Conservation (phyloP, 2,888 invertebrate genomes). For the Chelonus formosanus region DNA sequence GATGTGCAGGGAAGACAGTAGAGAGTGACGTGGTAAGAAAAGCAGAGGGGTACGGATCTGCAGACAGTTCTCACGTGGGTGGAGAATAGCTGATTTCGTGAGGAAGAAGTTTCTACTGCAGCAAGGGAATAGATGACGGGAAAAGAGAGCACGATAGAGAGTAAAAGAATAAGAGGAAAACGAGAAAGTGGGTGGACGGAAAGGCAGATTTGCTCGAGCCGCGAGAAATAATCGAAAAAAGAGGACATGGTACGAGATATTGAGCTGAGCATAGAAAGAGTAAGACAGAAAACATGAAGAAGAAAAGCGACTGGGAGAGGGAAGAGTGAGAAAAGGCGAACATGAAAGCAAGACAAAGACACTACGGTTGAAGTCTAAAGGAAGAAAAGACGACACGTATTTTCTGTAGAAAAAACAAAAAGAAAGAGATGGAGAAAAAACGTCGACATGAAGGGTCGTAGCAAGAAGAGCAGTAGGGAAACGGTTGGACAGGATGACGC, state of each 20-base stretch:
- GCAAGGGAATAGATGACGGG: constrained; percentile 36
- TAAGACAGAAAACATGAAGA: constrained; percentile 40
- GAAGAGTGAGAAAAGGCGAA: constrained; percentile 32
- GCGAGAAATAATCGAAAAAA: constrained; percentile 37
- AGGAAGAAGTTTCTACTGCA: constrained; percentile 40
- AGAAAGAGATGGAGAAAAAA: constrained; percentile 32
- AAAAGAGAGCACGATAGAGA: constrained; percentile 37
- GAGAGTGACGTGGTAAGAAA: constrained; percentile 44
- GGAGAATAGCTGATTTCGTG: constrained; percentile 55
- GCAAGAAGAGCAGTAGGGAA: constrained; percentile 41
- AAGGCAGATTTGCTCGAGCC: constrained; percentile 30
- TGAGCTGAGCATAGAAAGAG: constrained; percentile 35
- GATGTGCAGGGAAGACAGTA: constrained; percentile 32
- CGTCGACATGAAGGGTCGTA: constrained; percentile 27
- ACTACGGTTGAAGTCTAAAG: constrained; percentile 29
- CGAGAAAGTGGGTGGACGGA: constrained; percentile 26
- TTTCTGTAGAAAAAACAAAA: constrained; percentile 26
- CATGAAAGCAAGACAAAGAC: constrained; percentile 5
- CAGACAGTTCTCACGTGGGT: constrained; percentile 52
- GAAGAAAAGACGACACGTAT: constrained; percentile 32
- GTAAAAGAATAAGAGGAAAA: constrained; percentile 30
- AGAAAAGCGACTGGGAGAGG: constrained; percentile 22
- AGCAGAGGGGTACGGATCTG: constrained; percentile 46
- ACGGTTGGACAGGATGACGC: constrained; percentile 56
- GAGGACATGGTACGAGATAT: constrained; percentile 32